phyloP scores from a whole-genome alignment of 2,888 invertebrate species.

The Allacma fusca region DNA sequence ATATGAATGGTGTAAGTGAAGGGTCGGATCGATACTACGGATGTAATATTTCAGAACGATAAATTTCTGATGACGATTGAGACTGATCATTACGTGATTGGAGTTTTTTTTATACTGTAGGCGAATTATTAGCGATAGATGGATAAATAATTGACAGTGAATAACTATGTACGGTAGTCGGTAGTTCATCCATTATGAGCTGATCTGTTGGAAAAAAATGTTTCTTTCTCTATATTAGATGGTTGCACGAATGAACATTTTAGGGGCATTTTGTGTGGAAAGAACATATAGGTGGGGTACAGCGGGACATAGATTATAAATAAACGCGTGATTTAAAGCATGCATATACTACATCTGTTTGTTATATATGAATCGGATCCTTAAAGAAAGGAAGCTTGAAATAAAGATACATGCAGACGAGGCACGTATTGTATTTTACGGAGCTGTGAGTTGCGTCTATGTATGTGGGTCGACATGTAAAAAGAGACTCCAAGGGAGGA shows the following conservation, averaged over 20 bases:
- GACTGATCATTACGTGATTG: conserved; percentile 38
- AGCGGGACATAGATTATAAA: background rate
- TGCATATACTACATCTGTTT: too few species aligned
- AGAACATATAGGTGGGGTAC: background rate
- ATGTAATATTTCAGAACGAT: conserved; percentile 13
- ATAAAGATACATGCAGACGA: background rate
- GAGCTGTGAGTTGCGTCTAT: background rate
- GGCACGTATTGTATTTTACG: background rate
- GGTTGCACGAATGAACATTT: background rate
- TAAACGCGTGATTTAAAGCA: too few species aligned
- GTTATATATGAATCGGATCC: background rate
- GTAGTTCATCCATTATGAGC: conserved; percentile 16
- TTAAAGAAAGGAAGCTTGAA: background rate
- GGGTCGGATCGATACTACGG: background rate
- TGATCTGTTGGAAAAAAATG: background rate
- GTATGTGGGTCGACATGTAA: conserved; percentile 13
- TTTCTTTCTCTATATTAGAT: background rate
- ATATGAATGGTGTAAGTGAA: background rate
- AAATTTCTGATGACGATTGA: conserved; percentile 35
- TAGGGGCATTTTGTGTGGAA: background rate
- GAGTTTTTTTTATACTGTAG: conserved; percentile 30
- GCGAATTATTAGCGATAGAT: conserved; percentile 24
- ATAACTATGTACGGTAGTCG: conserved; percentile 4
- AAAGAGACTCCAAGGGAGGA: conserved; percentile 35
- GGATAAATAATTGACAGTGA: conserved; percentile 38